Evolutionary conservation across 1,140 invertebrate genomes (phyloP).

Genomic region (Trinorchestia longiramus): DNA sequence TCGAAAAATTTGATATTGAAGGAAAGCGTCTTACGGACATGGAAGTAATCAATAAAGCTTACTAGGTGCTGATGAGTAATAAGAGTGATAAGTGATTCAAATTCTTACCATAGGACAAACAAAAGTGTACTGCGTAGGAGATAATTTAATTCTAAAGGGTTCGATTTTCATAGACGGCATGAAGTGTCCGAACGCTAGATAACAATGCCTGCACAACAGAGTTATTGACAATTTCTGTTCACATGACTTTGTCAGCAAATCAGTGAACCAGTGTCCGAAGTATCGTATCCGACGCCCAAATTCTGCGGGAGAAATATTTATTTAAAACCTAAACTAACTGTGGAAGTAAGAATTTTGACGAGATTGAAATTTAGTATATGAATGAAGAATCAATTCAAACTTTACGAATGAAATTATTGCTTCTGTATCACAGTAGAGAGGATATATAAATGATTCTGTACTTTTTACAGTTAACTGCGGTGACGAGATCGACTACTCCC

Average conservation of each 20-base stretch:
- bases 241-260: background rate
- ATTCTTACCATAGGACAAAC: too few species aligned
- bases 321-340: background rate
- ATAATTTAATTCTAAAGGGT: too few species aligned
- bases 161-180: too few species aligned
- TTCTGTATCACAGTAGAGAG: background rate
- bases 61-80: too few species aligned
- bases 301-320: background rate
- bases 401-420: background rate
- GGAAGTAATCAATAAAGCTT: too few species aligned
- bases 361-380: background rate
- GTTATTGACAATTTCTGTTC: background rate
- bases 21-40: too few species aligned
- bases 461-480: conserved; percentile 76
- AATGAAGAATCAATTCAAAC: background rate
- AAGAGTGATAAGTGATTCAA: too few species aligned
- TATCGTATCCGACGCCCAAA: background rate
- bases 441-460: background rate
- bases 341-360: background rate
- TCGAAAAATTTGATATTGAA: too few species aligned
- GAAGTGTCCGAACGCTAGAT: too few species aligned
- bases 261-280: background rate
- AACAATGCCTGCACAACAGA: too few species aligned
- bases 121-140: too few species aligned
- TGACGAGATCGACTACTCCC: conserved; percentile 82